Percentiles rank a stretch among this genome's conserved stretches.
Conservation (phyloP, 1,140 invertebrate genomes). For the Mycetomoellerius zeteki region DNA sequence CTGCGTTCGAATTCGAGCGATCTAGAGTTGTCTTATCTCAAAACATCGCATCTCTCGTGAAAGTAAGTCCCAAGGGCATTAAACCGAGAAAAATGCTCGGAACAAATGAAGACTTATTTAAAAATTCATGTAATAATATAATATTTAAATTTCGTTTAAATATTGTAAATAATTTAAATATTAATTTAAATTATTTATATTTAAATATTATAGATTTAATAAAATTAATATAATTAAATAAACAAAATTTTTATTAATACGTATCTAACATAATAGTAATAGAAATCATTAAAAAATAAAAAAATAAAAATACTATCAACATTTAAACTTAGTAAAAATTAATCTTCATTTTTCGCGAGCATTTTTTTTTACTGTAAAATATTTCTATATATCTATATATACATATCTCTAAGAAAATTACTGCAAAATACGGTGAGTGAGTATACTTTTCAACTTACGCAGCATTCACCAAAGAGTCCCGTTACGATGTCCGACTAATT, state of each 20-base stretch:
- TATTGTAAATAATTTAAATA: neutral
- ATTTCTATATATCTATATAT: neutral
- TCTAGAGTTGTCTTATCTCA: neutral
- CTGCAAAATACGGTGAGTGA: constrained; percentile 1
- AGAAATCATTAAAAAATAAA: neutral
- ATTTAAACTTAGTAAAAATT: neutral
- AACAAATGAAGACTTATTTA: constrained; percentile 6
- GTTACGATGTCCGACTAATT: constrained; percentile 64
- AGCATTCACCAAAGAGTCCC: constrained; percentile 62
- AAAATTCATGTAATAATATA: no score
- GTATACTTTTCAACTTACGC: neutral
- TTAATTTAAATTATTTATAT: no score
- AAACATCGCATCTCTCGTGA: constrained; percentile 1
- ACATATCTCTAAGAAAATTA: constrained; percentile 4
- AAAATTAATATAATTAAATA: no score
- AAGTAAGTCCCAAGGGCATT: neutral
- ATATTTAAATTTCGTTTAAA: no score
- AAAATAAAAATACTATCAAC: neutral
- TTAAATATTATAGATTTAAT: neutral
- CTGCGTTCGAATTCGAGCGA: neutral
- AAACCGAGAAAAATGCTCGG: neutral
- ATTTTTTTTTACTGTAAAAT: neutral
- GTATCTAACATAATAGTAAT: neutral
- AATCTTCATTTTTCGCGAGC: neutral
- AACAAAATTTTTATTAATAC: neutral